Conservation (phyloP, 2,888 invertebrate species). For the Zygaena filipendulae region DNA sequence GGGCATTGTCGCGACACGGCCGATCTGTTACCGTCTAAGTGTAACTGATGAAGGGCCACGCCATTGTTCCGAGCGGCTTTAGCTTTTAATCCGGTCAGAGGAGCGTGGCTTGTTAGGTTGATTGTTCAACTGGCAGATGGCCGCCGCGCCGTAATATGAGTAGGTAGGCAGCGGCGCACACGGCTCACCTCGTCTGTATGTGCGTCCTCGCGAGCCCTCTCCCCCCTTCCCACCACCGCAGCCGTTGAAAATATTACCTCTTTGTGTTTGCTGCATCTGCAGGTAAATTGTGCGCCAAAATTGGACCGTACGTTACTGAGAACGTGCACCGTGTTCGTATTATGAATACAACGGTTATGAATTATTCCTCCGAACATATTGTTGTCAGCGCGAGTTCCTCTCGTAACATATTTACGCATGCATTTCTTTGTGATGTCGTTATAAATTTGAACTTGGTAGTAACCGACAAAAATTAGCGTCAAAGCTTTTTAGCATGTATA, state of each 20-base stretch:
- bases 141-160: slow-evolving; percentile 62
- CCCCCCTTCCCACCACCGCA: no score
- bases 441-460: no score
- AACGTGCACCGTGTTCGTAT: slow-evolving; percentile 40
- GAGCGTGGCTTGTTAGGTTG: slow-evolving; percentile 60
- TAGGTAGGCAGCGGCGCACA: slow-evolving; percentile 28
- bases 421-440: no score
- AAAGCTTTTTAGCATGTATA: no score
- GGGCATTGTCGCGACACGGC: slow-evolving; percentile 52
- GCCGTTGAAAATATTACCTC: slow-evolving; percentile 49
- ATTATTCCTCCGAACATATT: slow-evolving; percentile 59
- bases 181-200: slow-evolving; percentile 15
- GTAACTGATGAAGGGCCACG: slow-evolving; percentile 31
- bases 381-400: slow-evolving; percentile 47
- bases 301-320: slow-evolving; percentile 50
- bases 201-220: no score
- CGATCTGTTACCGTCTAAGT: slow-evolving; percentile 61
- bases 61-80: slow-evolving; percentile 58
- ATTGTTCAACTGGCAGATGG: slow-evolving; percentile 63
- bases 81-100: slow-evolving; percentile 63
- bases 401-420: no score
- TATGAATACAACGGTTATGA: slow-evolving; percentile 51
- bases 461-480: no score
- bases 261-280: slow-evolving; percentile 67
- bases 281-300: slow-evolving; percentile 63